Percentiles rank a stretch among this genome's conserved stretches.
Conservation (phyloP, 2,113 vertebrate genomes). For the Tachycineta bicolor region DNA sequence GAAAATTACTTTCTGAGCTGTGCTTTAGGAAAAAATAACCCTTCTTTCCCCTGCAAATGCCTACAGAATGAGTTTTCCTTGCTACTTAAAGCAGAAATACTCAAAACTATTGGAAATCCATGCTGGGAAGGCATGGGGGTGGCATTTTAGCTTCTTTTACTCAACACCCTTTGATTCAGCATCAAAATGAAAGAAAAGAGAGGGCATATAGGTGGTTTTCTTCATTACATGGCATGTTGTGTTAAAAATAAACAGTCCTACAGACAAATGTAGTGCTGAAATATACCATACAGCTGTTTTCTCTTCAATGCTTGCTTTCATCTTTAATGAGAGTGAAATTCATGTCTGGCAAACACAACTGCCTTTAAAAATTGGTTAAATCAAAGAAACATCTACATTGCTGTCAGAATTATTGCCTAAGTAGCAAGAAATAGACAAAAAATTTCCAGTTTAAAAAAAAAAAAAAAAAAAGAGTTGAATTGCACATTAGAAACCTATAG, state of each 20-base stretch:
- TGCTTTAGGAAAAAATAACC: neutral
- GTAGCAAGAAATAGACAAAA: neutral
- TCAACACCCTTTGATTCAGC: neutral
- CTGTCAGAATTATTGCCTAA: constrained; percentile 29
- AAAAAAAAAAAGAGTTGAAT: neutral
- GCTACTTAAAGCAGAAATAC: neutral
- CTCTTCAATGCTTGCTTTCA: constrained; percentile 28
- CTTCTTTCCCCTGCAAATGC: neutral
- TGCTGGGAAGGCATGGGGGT: neutral
- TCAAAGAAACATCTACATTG: constrained; percentile 17
- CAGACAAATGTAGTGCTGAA: neutral
- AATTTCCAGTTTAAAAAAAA: neutral
- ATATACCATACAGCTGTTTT: constrained; percentile 24
- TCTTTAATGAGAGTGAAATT: constrained; percentile 15
- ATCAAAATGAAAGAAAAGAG: neutral
- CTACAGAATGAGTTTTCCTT: neutral
- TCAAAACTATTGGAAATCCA: constrained; percentile 2
- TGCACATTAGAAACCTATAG: neutral
- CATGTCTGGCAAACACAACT: constrained; percentile 34
- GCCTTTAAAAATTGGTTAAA: constrained; percentile 46
- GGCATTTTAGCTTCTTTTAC: neutral
- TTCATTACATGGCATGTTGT: neutral
- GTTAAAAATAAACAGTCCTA: constrained; percentile 31
- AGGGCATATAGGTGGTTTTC: neutral
- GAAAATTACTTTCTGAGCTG: constrained; percentile 10